These are phyloP conservation scores for Poeciliopsis turneri DNA, from an alignment of 2,797 vertebrate genomes.

Conservation along the genomic window DNA sequence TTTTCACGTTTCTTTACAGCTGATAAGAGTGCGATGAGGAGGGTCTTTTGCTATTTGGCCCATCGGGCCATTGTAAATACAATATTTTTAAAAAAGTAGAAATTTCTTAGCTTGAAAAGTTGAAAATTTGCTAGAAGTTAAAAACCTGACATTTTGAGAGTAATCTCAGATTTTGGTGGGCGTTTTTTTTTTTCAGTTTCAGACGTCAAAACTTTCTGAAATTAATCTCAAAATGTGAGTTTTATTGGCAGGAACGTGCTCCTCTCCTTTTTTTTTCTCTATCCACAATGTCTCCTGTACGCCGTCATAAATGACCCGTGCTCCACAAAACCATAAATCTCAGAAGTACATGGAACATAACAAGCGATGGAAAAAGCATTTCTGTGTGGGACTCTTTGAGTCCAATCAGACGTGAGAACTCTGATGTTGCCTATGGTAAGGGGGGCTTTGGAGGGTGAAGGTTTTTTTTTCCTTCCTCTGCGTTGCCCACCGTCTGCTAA, in stretches of 20 bases:
- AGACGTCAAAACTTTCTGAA: no score
- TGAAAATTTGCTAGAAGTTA: no score
- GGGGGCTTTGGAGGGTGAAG: no score
- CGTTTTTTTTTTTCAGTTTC: no score
- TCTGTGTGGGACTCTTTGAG: not conserved
- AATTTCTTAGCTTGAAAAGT: no score
- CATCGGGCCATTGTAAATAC: not conserved
- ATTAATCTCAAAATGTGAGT: no score
- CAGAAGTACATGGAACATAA: not conserved
- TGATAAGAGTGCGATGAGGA: not conserved
- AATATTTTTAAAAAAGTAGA: no score
- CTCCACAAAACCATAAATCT: not conserved
- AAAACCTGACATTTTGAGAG: no score
- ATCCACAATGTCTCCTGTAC: no score
- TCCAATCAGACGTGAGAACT: not conserved
- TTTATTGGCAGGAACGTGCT: no score
- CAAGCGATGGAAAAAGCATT: not conserved
- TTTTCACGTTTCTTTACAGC: not conserved
- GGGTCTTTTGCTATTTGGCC: not conserved
- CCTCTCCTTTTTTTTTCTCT: no score
- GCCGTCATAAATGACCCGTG: not conserved
- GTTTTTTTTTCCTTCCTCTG: not conserved
- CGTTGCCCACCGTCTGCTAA: not conserved
- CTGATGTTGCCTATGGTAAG: not conserved
- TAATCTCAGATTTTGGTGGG: no score